Evolutionary conservation across 2,797 vertebrate genomes (phyloP).

Genomic region (Chelon labrosus): DNA sequence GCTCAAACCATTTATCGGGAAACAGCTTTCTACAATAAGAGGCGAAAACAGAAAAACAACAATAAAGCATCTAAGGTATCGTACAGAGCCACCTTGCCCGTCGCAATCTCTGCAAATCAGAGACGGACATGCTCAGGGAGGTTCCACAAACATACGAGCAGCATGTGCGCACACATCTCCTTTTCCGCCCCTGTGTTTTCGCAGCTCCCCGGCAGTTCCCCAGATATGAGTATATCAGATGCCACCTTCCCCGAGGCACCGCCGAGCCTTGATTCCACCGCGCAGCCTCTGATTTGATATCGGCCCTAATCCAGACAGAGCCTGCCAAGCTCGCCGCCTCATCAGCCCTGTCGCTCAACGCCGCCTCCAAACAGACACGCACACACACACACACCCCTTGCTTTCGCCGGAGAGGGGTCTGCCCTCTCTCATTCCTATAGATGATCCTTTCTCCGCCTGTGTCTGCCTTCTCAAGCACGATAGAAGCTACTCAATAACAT

Average conservation of each 20-base stretch:
- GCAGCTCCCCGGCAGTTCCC: conserved; percentile 22
- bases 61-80: not conserved
- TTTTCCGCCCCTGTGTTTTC: conserved; percentile 4
- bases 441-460: conserved; percentile 57
- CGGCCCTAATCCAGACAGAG: conserved; percentile 68
- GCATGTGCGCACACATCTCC: conserved; percentile 1
- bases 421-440: conserved; percentile 46
- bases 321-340: conserved; percentile 51
- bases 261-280: conserved; percentile 30
- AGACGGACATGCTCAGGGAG: not conserved
- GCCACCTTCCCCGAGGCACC: conserved; percentile 29
- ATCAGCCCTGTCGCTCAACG: conserved; percentile 55
- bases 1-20: not conserved
- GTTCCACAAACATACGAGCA: not conserved
- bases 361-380: conserved; percentile 3
- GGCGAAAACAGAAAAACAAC: not conserved
- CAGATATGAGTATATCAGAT: conserved; percentile 46
- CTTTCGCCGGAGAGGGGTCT: conserved; percentile 27
- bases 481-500: conserved; percentile 63
- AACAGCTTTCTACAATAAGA: not conserved
- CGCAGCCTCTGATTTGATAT: conserved; percentile 59
- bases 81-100: conserved; percentile 2
- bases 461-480: conserved; percentile 64
- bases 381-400: not conserved
- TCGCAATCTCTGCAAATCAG: conserved; percentile 8